These are phyloP conservation scores for Orchesellides sinensis DNA, from an alignment of 2,888 invertebrate species.

Conservation along the genomic window DNA sequence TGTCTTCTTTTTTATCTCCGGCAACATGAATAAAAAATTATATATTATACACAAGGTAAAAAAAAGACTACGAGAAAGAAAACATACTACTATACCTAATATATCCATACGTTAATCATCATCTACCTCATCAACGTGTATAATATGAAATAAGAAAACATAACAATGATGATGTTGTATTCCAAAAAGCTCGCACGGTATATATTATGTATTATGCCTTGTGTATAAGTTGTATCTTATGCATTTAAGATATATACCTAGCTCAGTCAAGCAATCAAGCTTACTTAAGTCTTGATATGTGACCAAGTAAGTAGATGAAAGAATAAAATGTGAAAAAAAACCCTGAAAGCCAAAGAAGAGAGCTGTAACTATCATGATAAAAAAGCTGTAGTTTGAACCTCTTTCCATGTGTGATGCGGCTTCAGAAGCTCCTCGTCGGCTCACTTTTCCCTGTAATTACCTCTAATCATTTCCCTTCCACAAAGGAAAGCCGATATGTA, in stretches of 20 bases:
- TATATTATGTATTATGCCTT: neutral
- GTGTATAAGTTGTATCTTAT: neutral
- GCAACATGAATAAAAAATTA: constrained; percentile 51
- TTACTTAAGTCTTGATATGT: constrained; percentile 57
- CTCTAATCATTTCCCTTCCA: constrained; percentile 75
- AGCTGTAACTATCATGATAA: constrained; percentile 54
- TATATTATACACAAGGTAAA: neutral
- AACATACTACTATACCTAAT: neutral
- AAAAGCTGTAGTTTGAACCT: constrained; percentile 72
- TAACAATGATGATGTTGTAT: neutral
- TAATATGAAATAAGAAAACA: constrained; percentile 11
- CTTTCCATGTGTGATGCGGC: constrained; percentile 75
- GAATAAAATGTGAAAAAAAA: constrained; percentile 14
- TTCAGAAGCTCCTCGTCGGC: constrained; percentile 75
- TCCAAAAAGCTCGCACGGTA: neutral
- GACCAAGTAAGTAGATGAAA: constrained; percentile 58
- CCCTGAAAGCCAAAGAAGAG: constrained; percentile 11
- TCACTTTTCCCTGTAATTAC: constrained; percentile 76
- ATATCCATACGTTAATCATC: constrained; percentile 25
- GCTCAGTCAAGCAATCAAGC: constrained; percentile 19
- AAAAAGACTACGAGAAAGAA: neutral
- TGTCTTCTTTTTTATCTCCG: constrained; percentile 56
- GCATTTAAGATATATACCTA: no score
- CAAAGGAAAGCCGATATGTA: constrained; percentile 75
- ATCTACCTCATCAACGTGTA: constrained; percentile 15